Evolutionary conservation across 2,888 invertebrate species (phyloP).

Genomic region (Drosophila nr. medialis): DNA sequence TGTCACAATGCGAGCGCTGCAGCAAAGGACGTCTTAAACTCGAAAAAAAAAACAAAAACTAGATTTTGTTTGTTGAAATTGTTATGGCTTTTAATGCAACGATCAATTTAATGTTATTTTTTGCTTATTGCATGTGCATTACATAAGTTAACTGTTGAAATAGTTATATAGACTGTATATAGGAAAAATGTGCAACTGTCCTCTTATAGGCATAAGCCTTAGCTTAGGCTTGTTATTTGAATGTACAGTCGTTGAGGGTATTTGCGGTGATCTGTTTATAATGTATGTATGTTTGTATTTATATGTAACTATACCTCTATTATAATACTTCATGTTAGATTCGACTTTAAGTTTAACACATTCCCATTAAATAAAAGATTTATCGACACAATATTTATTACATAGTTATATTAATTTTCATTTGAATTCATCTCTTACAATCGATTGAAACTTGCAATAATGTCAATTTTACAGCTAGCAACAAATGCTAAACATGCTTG

Average conservation of each 20-base stretch:
- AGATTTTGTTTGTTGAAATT: conserved; percentile 29
- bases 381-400: conserved; percentile 19
- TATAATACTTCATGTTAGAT: conserved; percentile 23
- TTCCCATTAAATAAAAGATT: conserved; percentile 53
- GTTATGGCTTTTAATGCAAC: conserved; percentile 61
- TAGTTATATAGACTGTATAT: conserved; percentile 51
- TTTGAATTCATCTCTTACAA: neutral
- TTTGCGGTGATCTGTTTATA: conserved; percentile 35
- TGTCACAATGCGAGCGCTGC: conserved; percentile 75
- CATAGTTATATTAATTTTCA: neutral
- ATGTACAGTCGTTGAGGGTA: conserved; percentile 35
- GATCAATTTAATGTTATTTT: conserved; percentile 42
- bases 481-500: neutral
- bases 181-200: conserved; percentile 49
- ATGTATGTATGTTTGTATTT: conserved; percentile 34
- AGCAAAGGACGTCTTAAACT: conserved; percentile 60
- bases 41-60: neutral
- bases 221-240: conserved; percentile 38
- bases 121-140: conserved; percentile 18
- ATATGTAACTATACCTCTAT: conserved; percentile 40
- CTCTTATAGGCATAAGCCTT: conserved; percentile 31
- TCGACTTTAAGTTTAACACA: conserved; percentile 46
- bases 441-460: neutral
- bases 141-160: conserved; percentile 15
- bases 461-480: conserved; percentile 1